Conservation (phyloP, 2,113 vertebrate species). For the Pterophyllum scalare region DNA sequence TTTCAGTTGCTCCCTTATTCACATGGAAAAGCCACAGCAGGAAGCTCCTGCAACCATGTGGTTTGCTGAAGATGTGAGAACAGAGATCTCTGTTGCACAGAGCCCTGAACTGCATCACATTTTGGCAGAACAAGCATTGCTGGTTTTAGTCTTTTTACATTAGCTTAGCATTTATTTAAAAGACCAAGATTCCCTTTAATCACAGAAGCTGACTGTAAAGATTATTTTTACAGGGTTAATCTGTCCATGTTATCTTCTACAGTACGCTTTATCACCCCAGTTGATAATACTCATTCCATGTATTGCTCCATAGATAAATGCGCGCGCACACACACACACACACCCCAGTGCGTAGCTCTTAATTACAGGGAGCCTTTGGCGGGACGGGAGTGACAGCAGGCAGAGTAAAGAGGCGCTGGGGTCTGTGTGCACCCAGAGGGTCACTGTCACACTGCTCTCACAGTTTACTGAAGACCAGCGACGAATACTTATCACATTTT, state of each 20-base stretch:
- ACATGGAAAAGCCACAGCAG: no score
- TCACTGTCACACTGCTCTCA: conserved; percentile 43
- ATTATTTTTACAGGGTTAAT: background rate
- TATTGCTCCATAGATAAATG: conserved; percentile 4
- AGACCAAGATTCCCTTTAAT: background rate
- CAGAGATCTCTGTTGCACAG: no score
- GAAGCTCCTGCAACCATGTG: no score
- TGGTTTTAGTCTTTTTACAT: background rate
- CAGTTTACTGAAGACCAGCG: conserved; percentile 40
- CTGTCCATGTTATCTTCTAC: background rate
- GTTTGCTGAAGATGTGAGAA: no score
- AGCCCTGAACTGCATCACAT: no score
- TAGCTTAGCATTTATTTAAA: background rate
- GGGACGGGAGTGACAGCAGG: conserved; percentile 44
- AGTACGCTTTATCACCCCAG: background rate
- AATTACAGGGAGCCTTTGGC: conserved; percentile 63
- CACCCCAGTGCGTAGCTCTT: conserved; percentile 45
- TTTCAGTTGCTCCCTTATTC: no score
- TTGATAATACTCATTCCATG: background rate
- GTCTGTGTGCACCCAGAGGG: conserved; percentile 48
- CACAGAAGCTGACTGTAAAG: background rate
- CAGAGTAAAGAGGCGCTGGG: conserved; percentile 36
- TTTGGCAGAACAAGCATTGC: no score
- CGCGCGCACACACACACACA: background rate
- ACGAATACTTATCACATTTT: conserved; percentile 55